Conservation (phyloP, 1,140 invertebrate genomes). For the Microplitis demolitor region DNA sequence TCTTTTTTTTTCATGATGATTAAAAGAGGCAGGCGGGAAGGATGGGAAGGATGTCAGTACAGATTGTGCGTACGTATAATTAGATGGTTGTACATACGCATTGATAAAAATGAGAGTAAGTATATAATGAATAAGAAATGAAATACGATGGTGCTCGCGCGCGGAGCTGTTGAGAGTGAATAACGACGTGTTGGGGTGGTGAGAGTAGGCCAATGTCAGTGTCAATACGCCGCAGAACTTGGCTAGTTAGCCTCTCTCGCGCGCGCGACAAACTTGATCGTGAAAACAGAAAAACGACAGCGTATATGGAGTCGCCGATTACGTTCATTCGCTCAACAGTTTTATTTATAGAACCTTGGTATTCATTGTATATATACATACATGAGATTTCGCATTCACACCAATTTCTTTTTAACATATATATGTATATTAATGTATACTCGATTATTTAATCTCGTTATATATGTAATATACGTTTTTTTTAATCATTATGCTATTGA, state of each 20-base stretch:
- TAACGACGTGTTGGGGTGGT: conserved; percentile 35
- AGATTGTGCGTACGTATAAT: too few species aligned
- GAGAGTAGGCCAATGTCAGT: conserved; percentile 60
- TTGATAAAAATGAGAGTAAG: background rate
- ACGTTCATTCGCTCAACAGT: conserved; percentile 8
- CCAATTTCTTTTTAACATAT: too few species aligned
- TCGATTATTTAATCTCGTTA: too few species aligned
- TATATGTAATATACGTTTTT: too few species aligned
- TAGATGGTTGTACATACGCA: background rate
- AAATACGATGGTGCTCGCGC: conserved; percentile 6
- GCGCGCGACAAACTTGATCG: conserved; percentile 52
- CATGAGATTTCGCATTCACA: too few species aligned
- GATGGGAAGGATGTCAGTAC: too few species aligned
- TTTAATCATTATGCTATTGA: too few species aligned
- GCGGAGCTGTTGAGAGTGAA: conserved; percentile 48
- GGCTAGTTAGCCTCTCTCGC: conserved; percentile 47
- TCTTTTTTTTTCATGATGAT: too few species aligned
- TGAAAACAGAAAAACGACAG: conserved; percentile 54
- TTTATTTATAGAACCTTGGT: conserved; percentile 18
- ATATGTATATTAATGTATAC: too few species aligned
- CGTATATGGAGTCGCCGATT: conserved; percentile 15
- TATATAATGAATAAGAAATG: conserved; percentile 27
- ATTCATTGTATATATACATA: background rate
- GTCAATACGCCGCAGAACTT: conserved; percentile 44
- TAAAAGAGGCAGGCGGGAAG: too few species aligned